A percentile compares a stretch with the other conserved stretches of the same genome.
phyloP scores from a whole-genome alignment of 1,140 invertebrate genomes.

The Ditylenchus dipsaci region DNA sequence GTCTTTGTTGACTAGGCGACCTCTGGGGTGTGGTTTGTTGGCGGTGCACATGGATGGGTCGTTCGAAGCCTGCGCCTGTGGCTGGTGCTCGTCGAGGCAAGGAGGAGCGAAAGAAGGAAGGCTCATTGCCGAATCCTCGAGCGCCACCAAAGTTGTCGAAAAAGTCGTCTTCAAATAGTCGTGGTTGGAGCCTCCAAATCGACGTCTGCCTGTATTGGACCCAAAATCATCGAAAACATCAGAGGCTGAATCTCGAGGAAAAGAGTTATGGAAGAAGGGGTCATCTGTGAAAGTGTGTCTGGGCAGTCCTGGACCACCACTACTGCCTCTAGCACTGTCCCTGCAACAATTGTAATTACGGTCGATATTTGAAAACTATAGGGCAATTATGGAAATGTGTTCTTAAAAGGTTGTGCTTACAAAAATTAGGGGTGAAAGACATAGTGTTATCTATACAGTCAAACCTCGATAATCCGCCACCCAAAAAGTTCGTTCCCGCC shows the following conservation, averaged over 20 bases:
- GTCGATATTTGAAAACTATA: too few species aligned
- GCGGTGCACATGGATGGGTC: conserved; percentile 1
- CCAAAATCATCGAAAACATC: background rate
- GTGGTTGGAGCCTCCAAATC: background rate
- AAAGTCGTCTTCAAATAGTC: conserved; percentile 57
- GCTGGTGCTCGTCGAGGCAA: background rate
- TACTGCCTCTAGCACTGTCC: conserved; percentile 1
- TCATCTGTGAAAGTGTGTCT: background rate
- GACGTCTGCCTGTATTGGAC: background rate
- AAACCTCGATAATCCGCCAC: too few species aligned
- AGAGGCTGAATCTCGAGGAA: background rate
- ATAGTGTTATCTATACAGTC: too few species aligned
- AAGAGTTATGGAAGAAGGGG: background rate
- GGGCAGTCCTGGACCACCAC: background rate
- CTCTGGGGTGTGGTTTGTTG: conserved; percentile 1
- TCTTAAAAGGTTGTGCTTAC: too few species aligned
- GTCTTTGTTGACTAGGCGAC: background rate
- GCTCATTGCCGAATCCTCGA: conserved; percentile 1
- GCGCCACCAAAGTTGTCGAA: conserved; percentile 19
- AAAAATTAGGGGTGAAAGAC: too few species aligned
- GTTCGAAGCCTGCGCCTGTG: background rate
- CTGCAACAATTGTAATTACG: background rate
- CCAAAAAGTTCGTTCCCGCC: too few species aligned
- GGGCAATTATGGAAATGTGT: too few species aligned
- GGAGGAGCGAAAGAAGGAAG: background rate